Evolutionary conservation across 2,113 vertebrate species (phyloP).

Genomic region (Calyptommatus sinebrachiatus): DNA sequence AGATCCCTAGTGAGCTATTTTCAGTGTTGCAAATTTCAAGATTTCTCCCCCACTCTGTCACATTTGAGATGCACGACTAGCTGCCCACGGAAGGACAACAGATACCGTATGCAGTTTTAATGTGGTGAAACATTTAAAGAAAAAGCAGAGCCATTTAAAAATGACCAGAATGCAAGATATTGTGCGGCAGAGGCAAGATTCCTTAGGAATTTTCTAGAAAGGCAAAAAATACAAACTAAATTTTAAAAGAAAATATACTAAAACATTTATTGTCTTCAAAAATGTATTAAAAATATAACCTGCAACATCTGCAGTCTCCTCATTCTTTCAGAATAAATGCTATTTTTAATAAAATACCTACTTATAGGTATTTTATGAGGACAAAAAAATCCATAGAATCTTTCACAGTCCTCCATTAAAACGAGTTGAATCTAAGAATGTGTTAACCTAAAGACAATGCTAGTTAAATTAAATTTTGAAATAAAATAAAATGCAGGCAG

Average conservation of each 20-base stretch:
- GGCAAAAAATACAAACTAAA: background rate
- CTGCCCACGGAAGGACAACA: background rate
- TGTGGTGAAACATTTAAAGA: background rate
- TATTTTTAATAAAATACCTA: background rate
- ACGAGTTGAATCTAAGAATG: background rate
- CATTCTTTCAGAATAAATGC: background rate
- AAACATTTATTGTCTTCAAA: background rate
- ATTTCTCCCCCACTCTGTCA: too few species aligned
- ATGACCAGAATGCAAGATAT: background rate
- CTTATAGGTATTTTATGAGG: background rate
- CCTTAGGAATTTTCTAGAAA: background rate
- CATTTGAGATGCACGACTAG: background rate
- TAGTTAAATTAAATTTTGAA: background rate
- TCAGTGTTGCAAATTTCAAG: slow-evolving; percentile 11
- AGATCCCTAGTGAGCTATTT: slow-evolving; percentile 6
- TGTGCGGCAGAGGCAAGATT: background rate
- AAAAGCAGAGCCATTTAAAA: background rate
- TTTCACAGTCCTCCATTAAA: background rate
- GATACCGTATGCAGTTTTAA: background rate
- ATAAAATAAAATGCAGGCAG: too few species aligned
- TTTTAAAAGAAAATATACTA: background rate
- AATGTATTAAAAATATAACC: background rate
- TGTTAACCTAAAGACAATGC: too few species aligned
- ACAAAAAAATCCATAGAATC: background rate
- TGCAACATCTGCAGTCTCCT: background rate